Evolutionary conservation across 2,888 invertebrate genomes (phyloP).

Genomic region (Maniola hyperantus): DNA sequence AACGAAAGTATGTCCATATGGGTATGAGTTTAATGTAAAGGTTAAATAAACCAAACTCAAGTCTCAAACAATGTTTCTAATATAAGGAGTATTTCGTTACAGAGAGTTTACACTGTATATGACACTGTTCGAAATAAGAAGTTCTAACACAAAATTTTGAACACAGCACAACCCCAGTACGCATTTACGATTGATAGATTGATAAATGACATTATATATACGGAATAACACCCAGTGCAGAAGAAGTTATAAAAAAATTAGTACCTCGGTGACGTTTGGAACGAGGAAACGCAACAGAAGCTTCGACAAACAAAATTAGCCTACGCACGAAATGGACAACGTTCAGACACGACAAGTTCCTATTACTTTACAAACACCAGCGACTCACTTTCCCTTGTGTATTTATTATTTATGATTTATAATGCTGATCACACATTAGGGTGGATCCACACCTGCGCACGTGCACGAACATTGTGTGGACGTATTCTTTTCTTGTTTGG

Average conservation of each 20-base stretch:
- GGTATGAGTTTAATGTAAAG: neutral
- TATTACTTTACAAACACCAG: constrained; percentile 13
- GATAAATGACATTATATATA: constrained; percentile 49
- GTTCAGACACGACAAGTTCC: constrained; percentile 16
- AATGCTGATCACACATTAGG: neutral
- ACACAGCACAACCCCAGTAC: constrained; percentile 67
- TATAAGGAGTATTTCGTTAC: neutral
- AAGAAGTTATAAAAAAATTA: constrained; percentile 57
- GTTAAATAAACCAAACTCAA: neutral
- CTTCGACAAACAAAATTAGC: constrained; percentile 64
- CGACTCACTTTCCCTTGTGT: constrained; percentile 1
- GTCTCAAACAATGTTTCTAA: neutral
- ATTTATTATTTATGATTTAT: constrained; percentile 1
- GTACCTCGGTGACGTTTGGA: constrained; percentile 66
- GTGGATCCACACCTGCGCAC: neutral
- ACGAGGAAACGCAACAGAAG: constrained; percentile 65
- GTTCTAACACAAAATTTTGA: constrained; percentile 70
- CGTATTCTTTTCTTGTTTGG: too few relatives aligned
- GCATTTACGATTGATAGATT: constrained; percentile 48
- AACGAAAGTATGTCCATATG: neutral
- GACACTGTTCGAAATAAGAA: constrained; percentile 36
- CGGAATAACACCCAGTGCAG: constrained; percentile 74
- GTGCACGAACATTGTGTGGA: neutral
- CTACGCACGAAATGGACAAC: constrained; percentile 50
- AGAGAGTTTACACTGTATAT: constrained; percentile 32